Evolutionary conservation across 2,113 vertebrate genomes (phyloP).

Genomic region (Ptychochromis oligacanthus): DNA sequence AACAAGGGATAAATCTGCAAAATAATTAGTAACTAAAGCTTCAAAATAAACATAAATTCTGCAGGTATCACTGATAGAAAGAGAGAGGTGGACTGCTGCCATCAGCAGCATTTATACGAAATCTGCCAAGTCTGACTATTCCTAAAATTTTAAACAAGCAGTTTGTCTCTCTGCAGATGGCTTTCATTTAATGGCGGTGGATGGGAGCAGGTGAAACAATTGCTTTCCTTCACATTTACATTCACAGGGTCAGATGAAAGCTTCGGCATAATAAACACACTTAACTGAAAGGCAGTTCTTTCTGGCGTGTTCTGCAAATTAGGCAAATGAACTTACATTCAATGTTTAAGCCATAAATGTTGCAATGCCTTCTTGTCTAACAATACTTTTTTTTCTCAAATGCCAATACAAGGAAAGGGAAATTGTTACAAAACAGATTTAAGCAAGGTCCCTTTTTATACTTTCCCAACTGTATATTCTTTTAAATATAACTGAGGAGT

Average conservation of each 20-base stretch:
- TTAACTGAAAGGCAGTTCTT: neutral
- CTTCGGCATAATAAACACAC: neutral
- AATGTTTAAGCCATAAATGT: neutral
- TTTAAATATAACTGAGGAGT: neutral
- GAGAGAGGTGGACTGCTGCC: neutral
- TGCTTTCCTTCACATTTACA: too few relatives aligned
- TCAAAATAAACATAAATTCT: neutral
- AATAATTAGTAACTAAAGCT: neutral
- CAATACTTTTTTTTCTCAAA: neutral
- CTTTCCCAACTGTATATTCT: neutral
- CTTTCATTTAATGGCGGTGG: neutral
- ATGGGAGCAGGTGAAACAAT: neutral
- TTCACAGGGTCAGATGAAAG: neutral
- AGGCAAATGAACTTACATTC: neutral
- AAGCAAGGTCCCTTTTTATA: neutral
- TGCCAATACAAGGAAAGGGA: constrained; percentile 2
- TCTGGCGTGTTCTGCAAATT: neutral
- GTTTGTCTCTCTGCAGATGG: neutral
- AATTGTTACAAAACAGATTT: constrained; percentile 3
- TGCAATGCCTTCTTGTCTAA: neutral
- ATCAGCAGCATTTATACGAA: neutral
- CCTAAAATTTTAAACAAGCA: neutral
- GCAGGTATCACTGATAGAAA: neutral
- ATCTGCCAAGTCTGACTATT: neutral
- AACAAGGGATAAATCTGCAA: neutral